Percentiles rank a stretch among this genome's conserved stretches.
Conservation (phyloP, 2,113 vertebrate species). For the Ia io region DNA sequence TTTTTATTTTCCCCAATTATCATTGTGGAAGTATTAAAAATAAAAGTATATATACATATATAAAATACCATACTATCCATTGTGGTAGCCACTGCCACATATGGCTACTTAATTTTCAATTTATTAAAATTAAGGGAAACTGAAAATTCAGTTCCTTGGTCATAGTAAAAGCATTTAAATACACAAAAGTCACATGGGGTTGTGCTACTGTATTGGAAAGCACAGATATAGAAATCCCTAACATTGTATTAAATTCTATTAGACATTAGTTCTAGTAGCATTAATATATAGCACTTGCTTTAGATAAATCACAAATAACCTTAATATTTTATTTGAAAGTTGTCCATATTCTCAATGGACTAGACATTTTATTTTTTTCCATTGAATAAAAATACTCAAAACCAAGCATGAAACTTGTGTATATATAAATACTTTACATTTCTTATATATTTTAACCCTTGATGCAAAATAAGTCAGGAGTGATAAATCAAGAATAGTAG, state of each 20-base stretch:
- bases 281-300: neutral
- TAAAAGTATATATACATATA: neutral
- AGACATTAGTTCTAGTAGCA: neutral
- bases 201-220: neutral
- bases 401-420: neutral
- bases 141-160: neutral
- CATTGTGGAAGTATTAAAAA: neutral
- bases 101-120: neutral
- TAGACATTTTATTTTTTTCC: neutral
- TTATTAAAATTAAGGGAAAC: slow-evolving; percentile 10
- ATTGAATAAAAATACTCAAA: slow-evolving; percentile 11
- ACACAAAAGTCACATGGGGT: neutral
- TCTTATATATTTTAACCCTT: neutral
- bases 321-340: neutral
- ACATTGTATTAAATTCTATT: neutral
- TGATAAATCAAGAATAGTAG: neutral
- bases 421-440: neutral
- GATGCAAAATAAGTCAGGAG: neutral
- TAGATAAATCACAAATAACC: neutral
- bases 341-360: neutral
- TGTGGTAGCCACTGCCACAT: neutral
- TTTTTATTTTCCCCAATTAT: neutral
- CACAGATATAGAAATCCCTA: neutral
- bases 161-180: neutral
- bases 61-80: neutral